Percentiles rank a stretch among this genome's conserved stretches.
Evolutionary conservation across 2,888 invertebrate species (phyloP).

Genomic region (Drosophila multiciliata): DNA sequence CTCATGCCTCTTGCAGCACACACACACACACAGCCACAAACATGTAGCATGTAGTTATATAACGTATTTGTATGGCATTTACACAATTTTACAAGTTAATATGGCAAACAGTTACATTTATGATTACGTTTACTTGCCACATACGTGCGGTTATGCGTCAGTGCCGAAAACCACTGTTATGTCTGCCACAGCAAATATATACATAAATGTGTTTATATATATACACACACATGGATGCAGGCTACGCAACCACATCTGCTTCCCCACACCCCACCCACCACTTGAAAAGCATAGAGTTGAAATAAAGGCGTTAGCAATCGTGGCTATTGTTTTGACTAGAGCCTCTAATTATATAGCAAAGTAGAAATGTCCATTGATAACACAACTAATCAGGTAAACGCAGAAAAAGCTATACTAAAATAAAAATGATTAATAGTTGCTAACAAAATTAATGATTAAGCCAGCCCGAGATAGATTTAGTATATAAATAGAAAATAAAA

Average conservation of each 20-base stretch:
- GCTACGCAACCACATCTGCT: background rate
- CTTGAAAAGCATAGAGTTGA: background rate
- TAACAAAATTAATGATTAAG: background rate
- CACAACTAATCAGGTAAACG: background rate
- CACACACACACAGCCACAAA: background rate
- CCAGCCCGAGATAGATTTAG: background rate
- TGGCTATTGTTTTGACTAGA: background rate
- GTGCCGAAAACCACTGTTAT: constrained; percentile 4
- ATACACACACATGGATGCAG: background rate
- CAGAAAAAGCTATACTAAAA: background rate
- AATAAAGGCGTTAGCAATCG: background rate
- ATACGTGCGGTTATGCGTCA: constrained; percentile 35
- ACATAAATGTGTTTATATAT: background rate
- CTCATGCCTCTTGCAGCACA: constrained; percentile 16
- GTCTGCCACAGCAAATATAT: constrained; percentile 1
- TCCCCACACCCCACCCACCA: background rate
- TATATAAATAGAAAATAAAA: background rate
- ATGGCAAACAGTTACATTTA: constrained; percentile 52
- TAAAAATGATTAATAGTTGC: background rate
- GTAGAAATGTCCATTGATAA: too few relatives aligned
- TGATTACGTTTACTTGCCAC: constrained; percentile 53
- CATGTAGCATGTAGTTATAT: background rate
- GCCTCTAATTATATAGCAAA: too few relatives aligned
- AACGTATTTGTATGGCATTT: constrained; percentile 8
- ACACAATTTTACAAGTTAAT: constrained; percentile 50